phyloP scores from a whole-genome alignment of 2,888 invertebrate species.

The Himalopsyche kuldschensis region DNA sequence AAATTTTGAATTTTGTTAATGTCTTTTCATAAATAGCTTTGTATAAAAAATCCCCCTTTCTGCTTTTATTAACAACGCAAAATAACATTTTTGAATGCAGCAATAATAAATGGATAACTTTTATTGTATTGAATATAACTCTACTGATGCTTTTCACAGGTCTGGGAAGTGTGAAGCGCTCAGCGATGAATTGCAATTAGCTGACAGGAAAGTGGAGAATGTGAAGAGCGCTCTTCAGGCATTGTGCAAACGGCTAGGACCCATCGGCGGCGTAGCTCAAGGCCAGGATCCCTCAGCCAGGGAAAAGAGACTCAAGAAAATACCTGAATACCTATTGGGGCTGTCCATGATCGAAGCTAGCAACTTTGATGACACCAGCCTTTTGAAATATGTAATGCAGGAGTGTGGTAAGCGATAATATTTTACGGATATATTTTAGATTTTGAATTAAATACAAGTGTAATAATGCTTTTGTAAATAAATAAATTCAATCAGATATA shows the following conservation, averaged over 20 bases:
- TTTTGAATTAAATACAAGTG: no score
- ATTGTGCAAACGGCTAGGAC: conserved; percentile 64
- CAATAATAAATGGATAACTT: no score
- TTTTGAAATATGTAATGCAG: conserved; percentile 61
- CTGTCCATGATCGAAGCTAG: conserved; percentile 72
- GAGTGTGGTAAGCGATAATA: conserved; percentile 56
- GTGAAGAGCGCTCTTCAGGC: conserved; percentile 70
- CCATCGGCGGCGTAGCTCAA: conserved; percentile 51
- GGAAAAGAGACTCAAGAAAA: conserved; percentile 82
- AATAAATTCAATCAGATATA: no score
- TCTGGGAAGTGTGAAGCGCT: conserved; percentile 83
- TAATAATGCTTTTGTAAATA: no score
- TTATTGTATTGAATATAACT: no score
- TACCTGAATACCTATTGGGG: conserved; percentile 80
- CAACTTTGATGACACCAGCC: conserved; percentile 62
- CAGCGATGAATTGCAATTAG: conserved; percentile 79
- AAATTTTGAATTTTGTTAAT: no score
- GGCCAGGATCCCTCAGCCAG: conserved; percentile 66
- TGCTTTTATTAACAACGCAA: no score
- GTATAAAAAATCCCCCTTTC: no score
- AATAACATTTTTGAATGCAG: no score
- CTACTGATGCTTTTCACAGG: not conserved
- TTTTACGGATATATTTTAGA: no score
- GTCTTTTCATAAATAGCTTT: no score
- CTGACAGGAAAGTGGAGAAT: conserved; percentile 80